A percentile compares a stretch with the other conserved stretches of the same genome.
Conservation (phyloP, 2,797 vertebrate genomes). For the Melanotaenia boesemani region DNA sequence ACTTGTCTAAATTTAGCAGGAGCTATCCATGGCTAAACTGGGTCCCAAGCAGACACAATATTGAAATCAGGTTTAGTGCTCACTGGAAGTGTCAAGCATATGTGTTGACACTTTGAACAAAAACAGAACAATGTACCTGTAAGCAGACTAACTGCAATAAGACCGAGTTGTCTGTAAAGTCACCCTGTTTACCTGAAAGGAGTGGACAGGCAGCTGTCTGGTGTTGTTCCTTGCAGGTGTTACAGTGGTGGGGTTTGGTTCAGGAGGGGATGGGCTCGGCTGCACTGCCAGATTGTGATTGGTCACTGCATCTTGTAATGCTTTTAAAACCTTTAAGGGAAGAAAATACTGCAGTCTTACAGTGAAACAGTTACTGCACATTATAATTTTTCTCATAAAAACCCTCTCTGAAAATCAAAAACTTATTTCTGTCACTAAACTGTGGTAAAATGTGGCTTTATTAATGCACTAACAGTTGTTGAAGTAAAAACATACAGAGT, state of each 20-base stretch:
- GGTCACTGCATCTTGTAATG: conserved; percentile 84
- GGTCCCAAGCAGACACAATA: too few relatives aligned
- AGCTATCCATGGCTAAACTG: too few relatives aligned
- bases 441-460: not conserved
- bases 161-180: not conserved
- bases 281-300: conserved; percentile 85
- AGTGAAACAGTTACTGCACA: not conserved
- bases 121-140: not conserved
- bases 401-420: not conserved
- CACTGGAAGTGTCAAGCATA: not conserved
- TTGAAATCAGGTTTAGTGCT: too few relatives aligned
- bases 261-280: conserved; percentile 68
- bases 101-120: not conserved
- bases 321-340: conserved; percentile 81
- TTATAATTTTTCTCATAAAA: not conserved
- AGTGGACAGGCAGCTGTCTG: conserved; percentile 75
- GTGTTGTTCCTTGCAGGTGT: conserved; percentile 59
- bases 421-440: not conserved
- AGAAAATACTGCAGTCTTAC: conserved; percentile 14
- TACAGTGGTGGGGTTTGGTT: conserved; percentile 47
- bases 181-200: conserved; percentile 80
- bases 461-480: not conserved
- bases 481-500: not conserved
- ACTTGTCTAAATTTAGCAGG: too few relatives aligned
- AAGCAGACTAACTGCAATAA: not conserved